A percentile compares a stretch with the other conserved stretches of the same genome.
phyloP scores from a whole-genome alignment of 2,797 vertebrate genomes.

The Phalloptychus januarius region DNA sequence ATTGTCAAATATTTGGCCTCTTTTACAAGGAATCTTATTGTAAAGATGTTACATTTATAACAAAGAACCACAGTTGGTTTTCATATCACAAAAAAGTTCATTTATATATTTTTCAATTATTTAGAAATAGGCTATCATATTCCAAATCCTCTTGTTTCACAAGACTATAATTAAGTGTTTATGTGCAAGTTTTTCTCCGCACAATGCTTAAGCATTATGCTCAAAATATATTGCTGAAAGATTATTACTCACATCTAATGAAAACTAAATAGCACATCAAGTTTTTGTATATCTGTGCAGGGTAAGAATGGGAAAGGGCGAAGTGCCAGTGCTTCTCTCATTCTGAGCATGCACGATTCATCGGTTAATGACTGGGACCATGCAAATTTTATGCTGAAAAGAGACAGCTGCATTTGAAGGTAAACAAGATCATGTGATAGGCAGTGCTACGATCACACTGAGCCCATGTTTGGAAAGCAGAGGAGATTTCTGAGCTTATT shows the following conservation, averaged over 20 bases:
- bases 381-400: slow-evolving; percentile 22
- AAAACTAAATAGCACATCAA: background rate
- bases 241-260: background rate
- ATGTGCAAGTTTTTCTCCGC: background rate
- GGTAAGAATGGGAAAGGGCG: background rate
- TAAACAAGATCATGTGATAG: slow-evolving; percentile 21
- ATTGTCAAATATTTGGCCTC: background rate
- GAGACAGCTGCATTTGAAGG: slow-evolving; percentile 28
- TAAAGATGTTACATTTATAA: background rate
- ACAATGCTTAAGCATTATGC: background rate
- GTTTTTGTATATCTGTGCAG: background rate
- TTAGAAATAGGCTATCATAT: background rate
- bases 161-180: background rate
- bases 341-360: slow-evolving; percentile 1
- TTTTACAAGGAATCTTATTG: background rate
- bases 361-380: background rate
- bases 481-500: slow-evolving; percentile 17
- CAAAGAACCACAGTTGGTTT: background rate
- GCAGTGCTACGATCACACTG: slow-evolving; percentile 7
- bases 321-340: background rate
- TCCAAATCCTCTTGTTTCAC: background rate
- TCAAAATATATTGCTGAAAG: background rate
- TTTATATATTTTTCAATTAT: background rate
- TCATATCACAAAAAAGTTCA: background rate
- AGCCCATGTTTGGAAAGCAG: slow-evolving; percentile 12